Percentiles rank a stretch among this genome's conserved stretches.
Conservation (phyloP, 2,797 vertebrate species). For the Mycteria americana region DNA sequence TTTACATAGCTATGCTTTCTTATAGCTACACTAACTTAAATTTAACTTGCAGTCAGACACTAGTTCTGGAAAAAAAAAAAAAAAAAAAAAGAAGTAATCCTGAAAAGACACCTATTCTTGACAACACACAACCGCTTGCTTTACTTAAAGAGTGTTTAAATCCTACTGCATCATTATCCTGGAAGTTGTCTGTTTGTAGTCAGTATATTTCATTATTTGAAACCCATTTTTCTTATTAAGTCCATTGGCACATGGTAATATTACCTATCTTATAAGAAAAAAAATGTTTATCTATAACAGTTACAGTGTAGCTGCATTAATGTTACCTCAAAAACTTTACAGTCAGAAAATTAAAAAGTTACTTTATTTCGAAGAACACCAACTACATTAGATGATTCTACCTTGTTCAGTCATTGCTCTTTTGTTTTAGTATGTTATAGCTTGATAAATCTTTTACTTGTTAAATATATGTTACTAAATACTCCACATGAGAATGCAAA, state of each 20-base stretch:
- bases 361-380: not conserved
- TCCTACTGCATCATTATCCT: not conserved
- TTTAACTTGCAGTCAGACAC: not conserved
- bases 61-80: not conserved
- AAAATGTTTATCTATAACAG: no score
- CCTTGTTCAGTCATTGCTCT: not conserved
- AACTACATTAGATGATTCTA: not conserved
- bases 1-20: not conserved
- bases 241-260: not conserved
- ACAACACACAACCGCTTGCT: not conserved
- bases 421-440: not conserved
- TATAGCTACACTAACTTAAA: not conserved
- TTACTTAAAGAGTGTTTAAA: not conserved
- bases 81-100: not conserved
- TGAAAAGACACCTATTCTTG: not conserved
- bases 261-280: not conserved
- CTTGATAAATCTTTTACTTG: not conserved
- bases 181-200: not conserved
- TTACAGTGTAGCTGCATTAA: not conserved
- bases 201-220: not conserved
- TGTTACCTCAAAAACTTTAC: not conserved
- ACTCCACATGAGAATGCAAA: not conserved
- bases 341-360: not conserved
- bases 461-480: not conserved
- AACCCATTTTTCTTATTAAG: not conserved